Conservation (phyloP, 2,888 invertebrate genomes). For the Podabrus alpinus region DNA sequence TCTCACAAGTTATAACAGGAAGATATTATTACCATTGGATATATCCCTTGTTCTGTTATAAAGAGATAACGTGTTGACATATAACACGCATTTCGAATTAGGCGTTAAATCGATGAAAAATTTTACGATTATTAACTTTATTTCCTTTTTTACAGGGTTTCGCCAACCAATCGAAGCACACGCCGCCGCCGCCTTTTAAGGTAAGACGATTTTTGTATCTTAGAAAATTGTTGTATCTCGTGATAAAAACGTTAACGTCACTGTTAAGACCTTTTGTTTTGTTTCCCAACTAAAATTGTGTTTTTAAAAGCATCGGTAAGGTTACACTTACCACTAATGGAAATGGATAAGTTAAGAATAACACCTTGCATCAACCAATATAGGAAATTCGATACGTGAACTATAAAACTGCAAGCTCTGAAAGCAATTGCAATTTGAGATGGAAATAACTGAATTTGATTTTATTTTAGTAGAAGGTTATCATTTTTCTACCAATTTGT, state of each 20-base stretch:
- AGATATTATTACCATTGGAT: conserved; percentile 27
- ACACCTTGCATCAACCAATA: conserved; percentile 25
- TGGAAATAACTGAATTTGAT: conserved; percentile 5
- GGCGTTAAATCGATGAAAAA: background rate
- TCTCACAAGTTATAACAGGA: conserved; percentile 24
- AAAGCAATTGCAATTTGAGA: conserved; percentile 10
- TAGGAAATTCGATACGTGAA: conserved; percentile 34
- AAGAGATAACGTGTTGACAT: conserved; percentile 21
- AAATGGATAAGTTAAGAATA: conserved; percentile 30
- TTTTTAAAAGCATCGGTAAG: conserved; percentile 30
- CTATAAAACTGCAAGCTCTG: conserved; percentile 10
- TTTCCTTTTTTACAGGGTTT: background rate
- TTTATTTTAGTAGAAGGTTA: background rate
- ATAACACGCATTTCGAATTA: background rate
- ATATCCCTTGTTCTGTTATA: conserved; percentile 11
- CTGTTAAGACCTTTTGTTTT: background rate
- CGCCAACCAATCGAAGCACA: background rate
- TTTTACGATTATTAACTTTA: background rate
- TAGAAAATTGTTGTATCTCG: background rate
- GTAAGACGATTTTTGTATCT: background rate
- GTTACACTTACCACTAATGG: conserved; percentile 34
- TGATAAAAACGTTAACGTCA: background rate
- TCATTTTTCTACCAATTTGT: background rate
- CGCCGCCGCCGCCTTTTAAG: background rate
- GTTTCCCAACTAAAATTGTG: background rate